Percentiles rank a stretch among this genome's conserved stretches.
These are phyloP conservation scores for Neelides sp. DNA, from an alignment of 1,140 invertebrate species.

Conservation along the genomic window DNA sequence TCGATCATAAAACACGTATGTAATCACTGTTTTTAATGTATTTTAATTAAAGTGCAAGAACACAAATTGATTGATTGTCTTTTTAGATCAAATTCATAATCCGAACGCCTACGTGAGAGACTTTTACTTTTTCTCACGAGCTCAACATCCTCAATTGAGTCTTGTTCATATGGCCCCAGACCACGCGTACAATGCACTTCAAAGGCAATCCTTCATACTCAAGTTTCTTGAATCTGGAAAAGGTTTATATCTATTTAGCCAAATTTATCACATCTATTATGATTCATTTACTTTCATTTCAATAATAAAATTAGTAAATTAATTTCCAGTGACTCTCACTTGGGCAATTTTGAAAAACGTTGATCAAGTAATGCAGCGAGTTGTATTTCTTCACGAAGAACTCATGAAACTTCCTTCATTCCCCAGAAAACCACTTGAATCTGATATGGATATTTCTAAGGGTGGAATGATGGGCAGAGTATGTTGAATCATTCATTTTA, in stretches of 20 bases:
- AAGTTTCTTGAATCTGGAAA: slow-evolving; percentile 98
- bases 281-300: neutral
- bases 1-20: slow-evolving; percentile 96
- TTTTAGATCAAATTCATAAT: slow-evolving; percentile 83
- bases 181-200: slow-evolving; percentile 78
- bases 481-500: slow-evolving; percentile 32
- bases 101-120: slow-evolving; percentile 87
- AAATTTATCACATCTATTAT: neutral
- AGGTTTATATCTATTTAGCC: slow-evolving; percentile 29
- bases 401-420: slow-evolving; percentile 96
- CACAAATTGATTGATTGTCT: slow-evolving; percentile 12
- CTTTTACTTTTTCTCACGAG: slow-evolving; percentile 97
- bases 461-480: slow-evolving; percentile 79
- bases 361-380: slow-evolving; percentile 70
- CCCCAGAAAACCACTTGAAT: slow-evolving; percentile 91
- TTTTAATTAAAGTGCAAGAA: neutral
- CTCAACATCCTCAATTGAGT: slow-evolving; percentile 92
- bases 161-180: slow-evolving; percentile 87
- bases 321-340: slow-evolving; percentile 52
- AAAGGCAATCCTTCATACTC: slow-evolving; percentile 79
- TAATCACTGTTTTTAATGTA: slow-evolving; percentile 28
- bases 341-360: slow-evolving; percentile 67
- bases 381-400: slow-evolving; percentile 98
- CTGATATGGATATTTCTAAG: slow-evolving; percentile 85
- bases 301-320: neutral